These are phyloP conservation scores for Campylomormyrus tamandua DNA, from an alignment of 2,113 vertebrate species.

Conservation along the genomic window DNA sequence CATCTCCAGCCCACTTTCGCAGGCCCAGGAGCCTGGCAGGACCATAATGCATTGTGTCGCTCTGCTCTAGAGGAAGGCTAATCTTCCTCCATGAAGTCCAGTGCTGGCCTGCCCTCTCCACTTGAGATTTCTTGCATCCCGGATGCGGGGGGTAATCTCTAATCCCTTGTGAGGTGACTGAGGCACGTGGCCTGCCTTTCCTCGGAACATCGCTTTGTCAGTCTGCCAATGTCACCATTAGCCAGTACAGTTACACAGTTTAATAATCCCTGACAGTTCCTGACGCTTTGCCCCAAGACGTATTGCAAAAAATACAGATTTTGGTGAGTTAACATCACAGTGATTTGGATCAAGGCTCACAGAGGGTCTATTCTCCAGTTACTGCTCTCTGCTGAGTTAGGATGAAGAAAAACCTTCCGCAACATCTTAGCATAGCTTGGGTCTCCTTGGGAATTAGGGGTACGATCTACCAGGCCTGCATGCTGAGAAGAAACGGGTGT, in stretches of 20 bases:
- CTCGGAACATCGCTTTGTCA: not conserved
- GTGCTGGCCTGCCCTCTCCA: not conserved
- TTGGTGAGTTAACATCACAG: not conserved
- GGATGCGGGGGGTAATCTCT: not conserved
- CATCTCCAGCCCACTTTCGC: not conserved
- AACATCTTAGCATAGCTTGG: not conserved
- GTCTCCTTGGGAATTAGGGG: slow-evolving; percentile 4
- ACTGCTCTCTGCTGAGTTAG: slow-evolving; percentile 13
- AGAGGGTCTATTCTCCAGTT: not conserved
- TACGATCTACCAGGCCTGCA: too few species aligned
- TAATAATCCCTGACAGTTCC: not conserved
- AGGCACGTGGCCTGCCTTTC: not conserved
- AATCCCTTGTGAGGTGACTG: not conserved
- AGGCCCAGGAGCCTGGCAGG: not conserved
- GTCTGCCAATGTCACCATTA: not conserved
- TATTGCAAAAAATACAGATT: not conserved
- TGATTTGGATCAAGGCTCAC: not conserved
- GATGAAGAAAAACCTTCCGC: not conserved
- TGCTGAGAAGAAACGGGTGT: not conserved
- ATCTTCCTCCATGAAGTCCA: not conserved
- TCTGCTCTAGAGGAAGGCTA: not conserved
- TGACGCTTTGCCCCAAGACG: not conserved
- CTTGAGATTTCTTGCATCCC: not conserved
- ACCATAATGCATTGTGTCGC: not conserved
- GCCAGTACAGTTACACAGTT: not conserved